Evolutionary conservation across 2,888 invertebrate genomes (phyloP), one percentile per base, ranked within the genome.

Genomic region (Hemaris fuciformis): DNA sequence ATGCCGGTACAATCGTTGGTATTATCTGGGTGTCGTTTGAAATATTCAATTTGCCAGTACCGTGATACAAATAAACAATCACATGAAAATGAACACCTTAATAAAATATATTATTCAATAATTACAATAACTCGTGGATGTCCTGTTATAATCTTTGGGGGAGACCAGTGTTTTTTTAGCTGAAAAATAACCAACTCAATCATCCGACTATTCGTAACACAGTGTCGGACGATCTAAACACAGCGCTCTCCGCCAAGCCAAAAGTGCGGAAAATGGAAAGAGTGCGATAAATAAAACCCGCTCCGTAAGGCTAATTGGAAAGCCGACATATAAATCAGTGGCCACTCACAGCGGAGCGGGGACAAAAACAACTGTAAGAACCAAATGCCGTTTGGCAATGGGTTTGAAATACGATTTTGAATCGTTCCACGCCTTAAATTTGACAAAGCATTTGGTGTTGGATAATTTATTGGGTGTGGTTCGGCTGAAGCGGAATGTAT

Each of bases 201-300:
- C 57, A 43, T 27, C 43, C 61, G 61, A 61, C 13, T 57, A 41
- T 53, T 59, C 15, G 25, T 62, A 61, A 34, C 25, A 34, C 57
- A 10, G 22, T 63, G 59, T 65, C 71, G 68, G 57, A 48, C 27
- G 59, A 0, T 60, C 0, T 74, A 74, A 76, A 72, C 43, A 31
- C 1, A 15, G 22, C 3, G 56, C 61, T 63, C 57, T 66, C 38
- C 13, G 61, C 63, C 65, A 62, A 77, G 74, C 85, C 81, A 84
- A 87, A 88, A 86, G 83, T 85, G 83, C 75, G 83, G 85, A 82
- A 86, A 88, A 88, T 84, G 77, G 85, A 83, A 84, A 87, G 85
- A 87, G 86, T 78, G 70, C 80, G 80, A 88, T 88, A 89, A 89
- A 90, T 89, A 89, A 89, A 88, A 84, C 83, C 81, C 76, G 81